Percentiles rank a stretch among this genome's conserved stretches.
Conservation (phyloP, 1,140 invertebrate species). For the Drepana arcuata region DNA sequence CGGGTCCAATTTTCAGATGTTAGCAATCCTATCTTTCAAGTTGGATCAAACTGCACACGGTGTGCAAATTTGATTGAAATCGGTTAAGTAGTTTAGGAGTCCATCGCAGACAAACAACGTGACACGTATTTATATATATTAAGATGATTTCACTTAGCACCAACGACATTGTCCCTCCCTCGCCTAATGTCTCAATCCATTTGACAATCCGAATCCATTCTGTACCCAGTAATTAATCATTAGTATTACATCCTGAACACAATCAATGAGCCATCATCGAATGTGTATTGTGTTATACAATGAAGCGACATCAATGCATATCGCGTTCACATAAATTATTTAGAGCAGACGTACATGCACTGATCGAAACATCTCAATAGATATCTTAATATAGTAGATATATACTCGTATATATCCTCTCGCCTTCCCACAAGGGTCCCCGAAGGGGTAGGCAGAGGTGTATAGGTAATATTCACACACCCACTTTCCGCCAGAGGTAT, state of each 20-base stretch:
- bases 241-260: constrained; percentile 22
- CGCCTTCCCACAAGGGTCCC: too few relatives aligned
- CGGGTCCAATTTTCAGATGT: too few relatives aligned
- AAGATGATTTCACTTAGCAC: background rate
- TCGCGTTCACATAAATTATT: background rate
- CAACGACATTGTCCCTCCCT: background rate
- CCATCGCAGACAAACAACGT: too few relatives aligned
- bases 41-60: too few relatives aligned
- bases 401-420: background rate
- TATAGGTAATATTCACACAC: too few relatives aligned
- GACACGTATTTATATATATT: too few relatives aligned
- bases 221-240: constrained; percentile 23
- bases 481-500: too few relatives aligned
- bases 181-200: background rate
- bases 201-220: constrained; percentile 2
- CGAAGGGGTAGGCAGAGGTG: too few relatives aligned
- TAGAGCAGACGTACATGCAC: too few relatives aligned
- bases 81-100: too few relatives aligned
- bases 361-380: background rate
- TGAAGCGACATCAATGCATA: background rate
- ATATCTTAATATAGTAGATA: background rate
- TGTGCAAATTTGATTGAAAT: too few relatives aligned
- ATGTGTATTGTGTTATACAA: background rate
- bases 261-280: constrained; percentile 31
- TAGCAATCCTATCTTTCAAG: too few relatives aligned